A percentile compares a stretch with the other conserved stretches of the same genome.
Evolutionary conservation across 2,113 vertebrate species (phyloP).

Genomic region (Ptilorrhoa leucosticta): DNA sequence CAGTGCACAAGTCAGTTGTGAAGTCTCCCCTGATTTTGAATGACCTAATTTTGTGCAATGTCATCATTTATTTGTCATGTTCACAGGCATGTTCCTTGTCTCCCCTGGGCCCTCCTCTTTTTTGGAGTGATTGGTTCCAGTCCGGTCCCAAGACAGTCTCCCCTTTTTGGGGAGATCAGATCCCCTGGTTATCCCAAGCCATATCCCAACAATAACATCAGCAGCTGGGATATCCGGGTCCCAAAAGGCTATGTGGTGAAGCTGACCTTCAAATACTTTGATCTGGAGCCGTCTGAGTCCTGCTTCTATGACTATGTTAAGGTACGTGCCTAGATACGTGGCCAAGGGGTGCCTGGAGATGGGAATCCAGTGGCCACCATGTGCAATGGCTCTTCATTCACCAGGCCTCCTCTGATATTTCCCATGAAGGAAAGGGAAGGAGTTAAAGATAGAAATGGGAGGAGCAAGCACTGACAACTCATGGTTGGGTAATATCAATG

Average conservation of each 20-base stretch:
- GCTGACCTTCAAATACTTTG: constrained; percentile 84
- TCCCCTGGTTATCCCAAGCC: constrained; percentile 84
- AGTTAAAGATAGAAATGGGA: background rate
- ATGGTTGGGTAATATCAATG: background rate
- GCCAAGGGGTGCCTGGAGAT: background rate
- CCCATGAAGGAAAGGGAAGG: background rate
- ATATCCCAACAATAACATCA: constrained; percentile 76
- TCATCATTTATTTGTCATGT: background rate
- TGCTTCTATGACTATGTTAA: constrained; percentile 88
- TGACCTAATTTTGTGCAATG: background rate
- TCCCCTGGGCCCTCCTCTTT: constrained; percentile 24
- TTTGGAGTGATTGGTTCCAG: background rate
- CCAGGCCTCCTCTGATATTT: background rate
- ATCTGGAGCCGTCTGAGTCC: constrained; percentile 82
- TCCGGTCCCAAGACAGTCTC: background rate
- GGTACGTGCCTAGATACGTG: constrained; percentile 62
- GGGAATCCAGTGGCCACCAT: background rate
- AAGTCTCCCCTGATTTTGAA: background rate
- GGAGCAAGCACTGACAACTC: background rate
- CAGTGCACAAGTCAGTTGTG: background rate
- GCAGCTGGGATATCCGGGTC: constrained; percentile 78
- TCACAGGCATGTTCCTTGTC: constrained; percentile 42
- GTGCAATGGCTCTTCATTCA: background rate
- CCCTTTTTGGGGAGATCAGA: constrained; percentile 76
- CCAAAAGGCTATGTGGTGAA: constrained; percentile 82